A percentile compares a stretch with the other conserved stretches of the same genome.
Conservation (phyloP, 2,113 vertebrate genomes). For the Arvicanthis niloticus region DNA sequence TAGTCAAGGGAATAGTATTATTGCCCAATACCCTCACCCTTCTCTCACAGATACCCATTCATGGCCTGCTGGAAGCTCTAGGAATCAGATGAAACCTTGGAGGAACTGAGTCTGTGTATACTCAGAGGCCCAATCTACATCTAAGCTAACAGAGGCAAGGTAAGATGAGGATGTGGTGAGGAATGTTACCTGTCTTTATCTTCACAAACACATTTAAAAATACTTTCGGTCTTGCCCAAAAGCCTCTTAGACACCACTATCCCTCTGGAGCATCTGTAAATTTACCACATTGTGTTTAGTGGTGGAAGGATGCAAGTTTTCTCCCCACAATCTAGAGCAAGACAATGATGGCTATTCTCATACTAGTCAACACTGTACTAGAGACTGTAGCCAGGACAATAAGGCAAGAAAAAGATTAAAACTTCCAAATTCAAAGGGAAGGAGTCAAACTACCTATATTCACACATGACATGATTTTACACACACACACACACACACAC, state of each 20-base stretch:
- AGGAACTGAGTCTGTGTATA: background rate
- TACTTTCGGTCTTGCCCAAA: background rate
- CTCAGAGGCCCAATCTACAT: background rate
- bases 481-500: background rate
- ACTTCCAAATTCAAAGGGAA: background rate
- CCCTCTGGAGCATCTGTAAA: background rate
- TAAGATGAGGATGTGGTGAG: background rate
- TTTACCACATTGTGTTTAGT: background rate
- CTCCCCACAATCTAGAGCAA: background rate
- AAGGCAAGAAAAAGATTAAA: background rate
- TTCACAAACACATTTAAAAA: background rate
- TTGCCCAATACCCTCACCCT: background rate
- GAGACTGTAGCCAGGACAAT: background rate
- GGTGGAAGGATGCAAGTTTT: background rate
- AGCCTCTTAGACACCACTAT: background rate
- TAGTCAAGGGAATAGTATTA: too few relatives aligned
- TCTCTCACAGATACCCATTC: background rate
- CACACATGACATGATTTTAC: background rate
- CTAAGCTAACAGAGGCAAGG: background rate
- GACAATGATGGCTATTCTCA: background rate
- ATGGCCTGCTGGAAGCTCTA: background rate
- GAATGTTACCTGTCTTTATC: background rate
- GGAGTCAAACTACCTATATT: background rate
- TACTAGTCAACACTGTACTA: background rate
- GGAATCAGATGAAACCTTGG: background rate